These are phyloP conservation scores for Silurus asotus DNA, from an alignment of 2,113 vertebrate species.

Conservation along the genomic window DNA sequence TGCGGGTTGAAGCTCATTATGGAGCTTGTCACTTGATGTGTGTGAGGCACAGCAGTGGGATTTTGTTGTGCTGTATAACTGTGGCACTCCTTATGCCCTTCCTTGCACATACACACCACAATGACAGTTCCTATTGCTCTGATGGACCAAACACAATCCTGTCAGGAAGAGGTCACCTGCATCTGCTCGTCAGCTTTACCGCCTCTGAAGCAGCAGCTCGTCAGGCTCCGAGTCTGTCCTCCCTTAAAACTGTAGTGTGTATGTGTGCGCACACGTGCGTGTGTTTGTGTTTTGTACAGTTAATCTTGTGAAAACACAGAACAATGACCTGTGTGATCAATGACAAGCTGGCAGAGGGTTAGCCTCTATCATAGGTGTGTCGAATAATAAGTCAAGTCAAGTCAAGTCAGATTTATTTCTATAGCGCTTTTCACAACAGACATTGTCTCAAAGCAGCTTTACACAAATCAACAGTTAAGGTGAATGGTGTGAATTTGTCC, in stretches of 20 bases:
- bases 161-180: slow-evolving; percentile 46
- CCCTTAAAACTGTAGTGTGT: neutral
- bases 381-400: neutral
- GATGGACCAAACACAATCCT: slow-evolving; percentile 46
- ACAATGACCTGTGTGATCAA: neutral
- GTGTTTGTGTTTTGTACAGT: neutral
- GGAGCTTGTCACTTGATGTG: slow-evolving; percentile 28
- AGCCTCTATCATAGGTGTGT: neutral
- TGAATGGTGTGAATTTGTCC: no score
- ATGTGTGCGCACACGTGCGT: no score
- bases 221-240: neutral
- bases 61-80: slow-evolving; percentile 25
- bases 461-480: no score
- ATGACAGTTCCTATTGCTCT: slow-evolving; percentile 52
- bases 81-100: neutral
- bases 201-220: slow-evolving; percentile 21
- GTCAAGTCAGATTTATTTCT: no score
- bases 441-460: no score
- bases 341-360: neutral
- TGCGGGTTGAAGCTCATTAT: slow-evolving; percentile 34
- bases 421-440: no score
- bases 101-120: slow-evolving; percentile 17
- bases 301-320: slow-evolving; percentile 70
- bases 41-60: slow-evolving; percentile 18
- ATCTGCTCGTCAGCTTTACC: slow-evolving; percentile 44